Conservation (phyloP, 2,797 vertebrate species). For the Poecile montanus region DNA sequence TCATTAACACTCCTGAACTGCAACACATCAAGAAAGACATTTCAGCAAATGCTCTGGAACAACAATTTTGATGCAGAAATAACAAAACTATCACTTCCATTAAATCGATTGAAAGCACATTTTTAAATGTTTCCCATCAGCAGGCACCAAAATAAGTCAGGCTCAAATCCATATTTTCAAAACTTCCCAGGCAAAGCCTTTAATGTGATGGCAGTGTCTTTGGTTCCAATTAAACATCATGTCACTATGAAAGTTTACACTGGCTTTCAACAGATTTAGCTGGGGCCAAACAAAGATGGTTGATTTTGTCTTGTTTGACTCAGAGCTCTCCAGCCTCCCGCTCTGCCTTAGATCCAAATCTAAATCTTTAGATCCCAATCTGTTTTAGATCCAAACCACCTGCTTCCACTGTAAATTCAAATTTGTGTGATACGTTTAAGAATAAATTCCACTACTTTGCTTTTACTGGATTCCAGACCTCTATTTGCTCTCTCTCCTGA, state of each 20-base stretch:
- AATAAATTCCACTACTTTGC: neutral
- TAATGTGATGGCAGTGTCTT: neutral
- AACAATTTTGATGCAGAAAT: neutral
- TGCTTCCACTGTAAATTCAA: neutral
- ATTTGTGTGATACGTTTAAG: neutral
- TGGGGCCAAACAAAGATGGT: neutral
- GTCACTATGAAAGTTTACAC: neutral
- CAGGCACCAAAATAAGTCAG: neutral
- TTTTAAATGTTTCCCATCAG: neutral
- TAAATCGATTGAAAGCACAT: neutral
- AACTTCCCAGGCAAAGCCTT: neutral
- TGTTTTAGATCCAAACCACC: neutral
- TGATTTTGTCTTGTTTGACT: neutral
- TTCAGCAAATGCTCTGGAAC: neutral
- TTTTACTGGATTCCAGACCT: neutral
- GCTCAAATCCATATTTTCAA: neutral
- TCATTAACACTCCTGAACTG: neutral
- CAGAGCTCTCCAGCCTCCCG: neutral
- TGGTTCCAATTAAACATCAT: neutral
- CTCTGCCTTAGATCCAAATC: neutral
- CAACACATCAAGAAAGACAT: neutral
- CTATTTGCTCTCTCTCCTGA: neutral
- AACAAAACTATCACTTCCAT: neutral
- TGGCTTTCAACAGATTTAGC: neutral
- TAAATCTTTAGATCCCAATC: too few species aligned